Evolutionary conservation across 2,113 vertebrate species (phyloP).

Genomic region (Eurystomus gularis): DNA sequence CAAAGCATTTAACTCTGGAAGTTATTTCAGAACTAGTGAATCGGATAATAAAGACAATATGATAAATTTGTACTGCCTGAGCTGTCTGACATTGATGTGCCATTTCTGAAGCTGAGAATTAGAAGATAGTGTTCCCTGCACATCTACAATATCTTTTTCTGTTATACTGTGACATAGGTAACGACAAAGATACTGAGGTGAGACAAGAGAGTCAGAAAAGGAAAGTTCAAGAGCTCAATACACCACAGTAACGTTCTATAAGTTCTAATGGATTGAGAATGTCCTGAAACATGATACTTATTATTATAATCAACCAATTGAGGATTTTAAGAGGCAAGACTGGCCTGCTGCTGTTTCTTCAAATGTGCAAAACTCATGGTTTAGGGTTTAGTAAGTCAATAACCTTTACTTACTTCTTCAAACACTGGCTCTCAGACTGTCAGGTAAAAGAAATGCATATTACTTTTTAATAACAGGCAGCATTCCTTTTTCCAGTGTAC

Average conservation of each 20-base stretch:
- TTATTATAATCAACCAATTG: not conserved
- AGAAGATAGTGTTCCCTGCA: not conserved
- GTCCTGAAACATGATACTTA: not conserved
- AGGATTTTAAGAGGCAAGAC: not conserved
- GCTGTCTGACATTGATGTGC: not conserved
- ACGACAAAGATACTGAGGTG: not conserved
- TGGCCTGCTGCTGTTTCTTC: not conserved
- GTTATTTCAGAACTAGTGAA: conserved; percentile 27
- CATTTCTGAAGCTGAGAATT: conserved; percentile 51
- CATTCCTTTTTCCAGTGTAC: not conserved
- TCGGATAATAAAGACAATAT: conserved; percentile 35
- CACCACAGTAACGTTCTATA: not conserved
- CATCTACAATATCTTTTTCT: not conserved
- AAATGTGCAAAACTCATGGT: not conserved
- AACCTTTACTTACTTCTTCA: not conserved
- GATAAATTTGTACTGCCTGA: conserved; percentile 28
- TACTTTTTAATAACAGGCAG: not conserved
- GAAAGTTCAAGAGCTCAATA: not conserved
- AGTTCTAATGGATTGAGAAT: not conserved
- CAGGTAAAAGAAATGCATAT: not conserved
- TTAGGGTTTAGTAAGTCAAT: not conserved
- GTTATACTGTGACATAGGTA: not conserved
- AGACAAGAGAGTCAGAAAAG: not conserved
- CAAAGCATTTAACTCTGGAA: conserved; percentile 16
- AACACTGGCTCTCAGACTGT: not conserved